These are phyloP conservation scores for Coracopsis vasa DNA, from an alignment of 2,113 vertebrate species.

Conservation along the genomic window DNA sequence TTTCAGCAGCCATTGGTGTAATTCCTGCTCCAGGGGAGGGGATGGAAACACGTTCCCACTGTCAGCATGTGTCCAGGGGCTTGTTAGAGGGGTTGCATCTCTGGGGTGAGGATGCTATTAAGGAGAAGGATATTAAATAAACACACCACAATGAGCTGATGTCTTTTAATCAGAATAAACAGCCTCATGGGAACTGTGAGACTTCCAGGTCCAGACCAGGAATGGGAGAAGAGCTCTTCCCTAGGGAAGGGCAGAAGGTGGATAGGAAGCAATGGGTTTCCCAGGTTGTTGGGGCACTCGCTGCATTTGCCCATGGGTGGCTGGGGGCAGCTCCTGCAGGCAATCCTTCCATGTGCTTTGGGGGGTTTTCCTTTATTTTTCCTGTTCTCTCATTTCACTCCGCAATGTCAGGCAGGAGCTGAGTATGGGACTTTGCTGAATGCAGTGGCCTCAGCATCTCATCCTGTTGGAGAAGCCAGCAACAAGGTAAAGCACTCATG, in stretches of 20 bases:
- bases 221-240: background rate
- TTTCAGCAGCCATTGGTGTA: fast-evolving
- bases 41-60: background rate
- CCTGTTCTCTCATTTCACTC: fast-evolving
- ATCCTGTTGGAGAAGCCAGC: background rate
- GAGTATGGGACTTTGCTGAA: background rate
- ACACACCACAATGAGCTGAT: fast-evolving
- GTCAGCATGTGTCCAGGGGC: background rate
- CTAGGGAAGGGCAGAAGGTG: background rate
- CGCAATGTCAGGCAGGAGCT: background rate
- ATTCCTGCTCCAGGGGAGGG: fast-evolving
- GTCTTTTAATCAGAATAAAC: background rate
- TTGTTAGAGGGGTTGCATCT: background rate
- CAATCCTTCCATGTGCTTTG: background rate
- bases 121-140: background rate
- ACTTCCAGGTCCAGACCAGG: background rate
- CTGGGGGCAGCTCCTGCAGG: background rate
- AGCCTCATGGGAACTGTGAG: background rate
- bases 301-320: fast-evolving
- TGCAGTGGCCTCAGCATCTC: background rate
- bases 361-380: background rate
- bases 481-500: background rate
- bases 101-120: background rate
- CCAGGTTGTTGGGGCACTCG: background rate
- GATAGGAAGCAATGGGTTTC: background rate